Evolutionary conservation across 2,888 invertebrate genomes (phyloP), one percentile per base, ranked within the genome.

Genomic region (Aleiodes leptofemur): DNA sequence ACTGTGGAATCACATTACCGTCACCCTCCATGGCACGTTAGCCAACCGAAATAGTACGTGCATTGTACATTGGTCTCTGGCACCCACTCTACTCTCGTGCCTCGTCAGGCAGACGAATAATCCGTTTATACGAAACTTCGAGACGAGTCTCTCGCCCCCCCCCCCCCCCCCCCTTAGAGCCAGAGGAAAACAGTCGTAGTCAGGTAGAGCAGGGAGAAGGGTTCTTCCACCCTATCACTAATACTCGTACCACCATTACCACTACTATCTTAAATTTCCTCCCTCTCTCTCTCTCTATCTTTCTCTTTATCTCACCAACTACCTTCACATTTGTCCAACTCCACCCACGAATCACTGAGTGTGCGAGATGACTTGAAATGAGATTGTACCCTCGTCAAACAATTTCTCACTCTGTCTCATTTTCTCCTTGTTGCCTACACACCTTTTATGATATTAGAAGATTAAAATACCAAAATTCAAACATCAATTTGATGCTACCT

Each of bases 101-200:
- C 74, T 77, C 74, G 75, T 61, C 74, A 78, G 83, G 83, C 80
- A 80, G 82, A 84, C 85, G 84, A 83, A 80, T 86, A 88, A 88
- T 88, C 87, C 86, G 83, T 85, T 87, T 87, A 87, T 84, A 82
- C 86, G 83, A 88, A 43, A 87, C 88, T 88, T 86, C 80, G 80
- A 75, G 77, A 79, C 77, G 78, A 78, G 72, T 43, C 76, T 73
- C 74, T 72, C 74, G 70, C 68, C 69, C 34, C 61, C 51, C 51
- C 13, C 34, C 34, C 43, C 9, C 9, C 23, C 2, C 2, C 23
- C 1, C n/a, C n/a, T n/a, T n/a, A 43, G 9, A 23, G 66, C 57
- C 57, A 53, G 51, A 66, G 56, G 56, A 56, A 43, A 59, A 23
- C 14, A 69, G 50, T 56, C 48, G 16, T 13, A 73, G 71, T 38